Conservation (phyloP, 2,113 vertebrate genomes). For the Herpetotheres cachinnans region DNA sequence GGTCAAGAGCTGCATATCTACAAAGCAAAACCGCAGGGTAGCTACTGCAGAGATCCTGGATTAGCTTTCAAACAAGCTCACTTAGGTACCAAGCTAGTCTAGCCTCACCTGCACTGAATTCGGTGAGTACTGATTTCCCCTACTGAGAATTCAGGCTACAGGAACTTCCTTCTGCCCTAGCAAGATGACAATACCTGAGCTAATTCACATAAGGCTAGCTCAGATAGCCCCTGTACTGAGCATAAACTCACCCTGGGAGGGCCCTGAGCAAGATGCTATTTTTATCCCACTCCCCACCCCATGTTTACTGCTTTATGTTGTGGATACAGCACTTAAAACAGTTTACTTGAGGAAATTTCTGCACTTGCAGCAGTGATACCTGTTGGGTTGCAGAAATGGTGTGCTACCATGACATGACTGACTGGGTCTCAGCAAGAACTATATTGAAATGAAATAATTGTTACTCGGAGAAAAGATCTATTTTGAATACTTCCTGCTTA, state of each 20-base stretch:
- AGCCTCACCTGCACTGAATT: background rate
- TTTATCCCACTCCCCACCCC: fast-evolving
- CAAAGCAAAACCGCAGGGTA: background rate
- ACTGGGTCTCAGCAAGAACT: background rate
- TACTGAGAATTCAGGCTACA: background rate
- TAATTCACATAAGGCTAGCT: background rate
- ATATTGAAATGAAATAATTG: background rate
- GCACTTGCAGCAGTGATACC: background rate
- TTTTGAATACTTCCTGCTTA: background rate
- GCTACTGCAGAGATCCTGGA: background rate
- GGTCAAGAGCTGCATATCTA: background rate
- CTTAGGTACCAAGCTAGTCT: background rate
- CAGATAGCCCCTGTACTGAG: background rate
- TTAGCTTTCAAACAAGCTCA: background rate
- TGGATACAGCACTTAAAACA: background rate
- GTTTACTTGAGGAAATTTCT: background rate
- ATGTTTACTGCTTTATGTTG: background rate
- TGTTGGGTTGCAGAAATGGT: background rate
- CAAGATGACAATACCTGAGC: background rate
- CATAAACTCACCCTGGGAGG: background rate
- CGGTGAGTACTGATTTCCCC: fast-evolving
- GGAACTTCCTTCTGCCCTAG: background rate
- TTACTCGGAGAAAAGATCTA: background rate
- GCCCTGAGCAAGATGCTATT: background rate
- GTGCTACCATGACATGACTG: background rate